Evolutionary conservation across 2,888 invertebrate species (phyloP).

Genomic region (Cephus pulcher): DNA sequence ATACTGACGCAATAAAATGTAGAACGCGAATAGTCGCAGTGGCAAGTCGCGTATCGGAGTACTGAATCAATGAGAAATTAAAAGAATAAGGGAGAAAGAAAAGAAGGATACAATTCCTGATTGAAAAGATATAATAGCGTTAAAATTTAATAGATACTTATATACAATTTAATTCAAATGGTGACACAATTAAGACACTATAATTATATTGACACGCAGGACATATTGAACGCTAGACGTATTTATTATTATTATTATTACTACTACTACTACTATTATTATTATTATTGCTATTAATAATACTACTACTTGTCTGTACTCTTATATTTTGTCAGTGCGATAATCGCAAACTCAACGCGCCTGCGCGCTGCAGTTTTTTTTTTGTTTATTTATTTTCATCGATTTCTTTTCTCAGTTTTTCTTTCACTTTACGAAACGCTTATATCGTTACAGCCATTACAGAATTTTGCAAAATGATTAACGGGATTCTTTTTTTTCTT

Average conservation of each 20-base stretch:
- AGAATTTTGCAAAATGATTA: background rate
- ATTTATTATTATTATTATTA: background rate
- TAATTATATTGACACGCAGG: background rate
- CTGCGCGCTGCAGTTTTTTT: background rate
- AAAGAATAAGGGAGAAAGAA: background rate
- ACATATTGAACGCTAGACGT: background rate
- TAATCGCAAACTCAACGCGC: background rate
- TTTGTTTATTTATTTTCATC: background rate
- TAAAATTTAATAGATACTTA: background rate
- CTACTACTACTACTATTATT: background rate
- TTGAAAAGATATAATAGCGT: background rate
- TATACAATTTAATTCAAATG: background rate
- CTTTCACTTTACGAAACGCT: background rate
- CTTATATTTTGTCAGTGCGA: background rate
- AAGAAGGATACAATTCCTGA: background rate
- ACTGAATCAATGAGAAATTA: background rate
- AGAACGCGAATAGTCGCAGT: background rate
- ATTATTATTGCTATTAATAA: background rate
- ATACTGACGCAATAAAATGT: background rate
- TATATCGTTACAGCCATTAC: background rate
- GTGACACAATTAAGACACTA: background rate
- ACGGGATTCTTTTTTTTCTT: constrained; percentile 19
- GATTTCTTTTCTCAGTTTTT: background rate
- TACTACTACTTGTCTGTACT: background rate
- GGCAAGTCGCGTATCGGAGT: background rate